Base-by-base conservation (phyloP, 2,113 vertebrate genomes). In the Nothobranchius furzeri region DNA sequence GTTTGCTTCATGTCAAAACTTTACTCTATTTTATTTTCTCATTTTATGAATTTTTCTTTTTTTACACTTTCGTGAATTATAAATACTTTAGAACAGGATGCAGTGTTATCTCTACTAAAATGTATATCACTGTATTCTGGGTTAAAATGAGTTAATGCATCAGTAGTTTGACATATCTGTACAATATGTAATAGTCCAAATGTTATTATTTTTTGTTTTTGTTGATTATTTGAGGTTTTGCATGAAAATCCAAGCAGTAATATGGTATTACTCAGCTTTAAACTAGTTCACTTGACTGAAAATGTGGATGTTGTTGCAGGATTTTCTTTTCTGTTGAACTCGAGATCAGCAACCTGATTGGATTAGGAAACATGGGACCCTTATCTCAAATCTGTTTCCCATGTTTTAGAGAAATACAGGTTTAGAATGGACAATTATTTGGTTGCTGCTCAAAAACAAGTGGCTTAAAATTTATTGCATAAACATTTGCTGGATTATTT, bases 391-490 rank as follows among this genome's bases (percentile, higher is more conserved):
- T 42, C 10, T 42, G 2, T 11, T 1, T 42, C 5, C 7, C 40
- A 42, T 7, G 40, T 42, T 42, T 11, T 42, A 11, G 40, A 42
- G 7, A 42, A 42, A 9, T 42, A 42, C 37, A 35, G 13, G 50
- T 59, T 15, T 1, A 11, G 3, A 15, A 70, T 62, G 35, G 12
- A 68, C 36, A 36, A 20, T 57, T 35, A 30, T 20, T 50, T 15
- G 56, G 63, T 47, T 70, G 36, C 40, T n/a, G 36, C 10, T 64
- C 17, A 76, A 54, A 60, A 35, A 48, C 36, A 35, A 4, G 42
- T 67, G 68, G 70, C 46, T 83, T 64, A 67, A 45, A 59, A 68
- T 65, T 78, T 13, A 64, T 69, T 40, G 52, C 25, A 30, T 30
- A 30, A 2, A 30, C 62, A 66, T 55, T 65, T 78, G 59, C 60